These are phyloP conservation scores for Notolepis coatsorum DNA, from an alignment of 2,797 vertebrate genomes.

Conservation along the genomic window DNA sequence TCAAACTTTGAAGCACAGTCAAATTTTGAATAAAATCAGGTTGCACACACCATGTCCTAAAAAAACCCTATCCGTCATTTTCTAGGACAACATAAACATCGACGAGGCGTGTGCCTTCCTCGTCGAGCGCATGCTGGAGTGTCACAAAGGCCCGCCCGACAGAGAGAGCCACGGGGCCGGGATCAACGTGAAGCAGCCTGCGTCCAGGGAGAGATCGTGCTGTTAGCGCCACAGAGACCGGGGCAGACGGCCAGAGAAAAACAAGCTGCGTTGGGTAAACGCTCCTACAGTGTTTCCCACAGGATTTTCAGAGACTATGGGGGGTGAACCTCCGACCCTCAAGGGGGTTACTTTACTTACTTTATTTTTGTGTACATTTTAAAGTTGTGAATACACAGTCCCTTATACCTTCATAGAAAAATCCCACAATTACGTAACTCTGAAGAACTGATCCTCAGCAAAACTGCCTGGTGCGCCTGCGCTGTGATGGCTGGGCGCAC, in stretches of 20 bases:
- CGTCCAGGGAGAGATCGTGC: constrained; percentile 35
- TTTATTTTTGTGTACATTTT: too few species aligned
- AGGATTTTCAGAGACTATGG: too few species aligned
- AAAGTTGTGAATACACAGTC: too few species aligned
- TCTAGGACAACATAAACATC: constrained; percentile 83
- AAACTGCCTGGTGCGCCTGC: too few species aligned
- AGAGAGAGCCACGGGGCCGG: constrained; percentile 45
- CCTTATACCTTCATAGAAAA: too few species aligned
- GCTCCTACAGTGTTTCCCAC: not conserved
- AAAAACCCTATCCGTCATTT: constrained; percentile 19
- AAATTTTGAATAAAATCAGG: constrained; percentile 10
- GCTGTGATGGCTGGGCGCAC: too few species aligned
- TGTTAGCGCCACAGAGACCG: constrained; percentile 28
- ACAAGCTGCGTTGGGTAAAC: constrained; percentile 14
- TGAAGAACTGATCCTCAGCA: too few species aligned
- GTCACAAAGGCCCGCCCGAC: constrained; percentile 71
- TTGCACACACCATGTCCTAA: constrained; percentile 36
- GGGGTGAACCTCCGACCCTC: not conserved
- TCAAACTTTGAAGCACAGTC: not conserved
- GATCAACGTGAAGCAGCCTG: constrained; percentile 51
- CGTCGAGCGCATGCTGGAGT: constrained; percentile 86
- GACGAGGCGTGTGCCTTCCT: constrained; percentile 87
- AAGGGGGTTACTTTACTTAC: too few species aligned
- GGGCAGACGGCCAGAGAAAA: constrained; percentile 22
- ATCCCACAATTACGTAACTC: too few species aligned